A percentile compares a stretch with the other conserved stretches of the same genome.
Conservation (phyloP, 1,140 invertebrate species). For the Brachionus rotundiformis region DNA sequence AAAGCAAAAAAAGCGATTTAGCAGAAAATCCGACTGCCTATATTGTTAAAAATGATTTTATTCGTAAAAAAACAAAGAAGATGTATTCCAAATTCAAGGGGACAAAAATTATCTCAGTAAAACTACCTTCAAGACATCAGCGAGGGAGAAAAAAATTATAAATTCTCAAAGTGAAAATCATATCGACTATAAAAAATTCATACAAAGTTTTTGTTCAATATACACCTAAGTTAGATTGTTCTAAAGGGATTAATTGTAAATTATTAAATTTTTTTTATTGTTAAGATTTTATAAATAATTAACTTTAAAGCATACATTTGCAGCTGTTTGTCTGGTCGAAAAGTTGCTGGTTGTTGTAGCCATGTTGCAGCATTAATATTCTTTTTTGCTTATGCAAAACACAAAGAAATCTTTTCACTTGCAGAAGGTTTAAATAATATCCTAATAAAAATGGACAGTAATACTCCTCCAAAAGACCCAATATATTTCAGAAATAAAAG, state of each 20-base stretch:
- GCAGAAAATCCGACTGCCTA: neutral
- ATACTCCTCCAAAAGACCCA: neutral
- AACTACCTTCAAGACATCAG: neutral
- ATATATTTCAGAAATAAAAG: neutral
- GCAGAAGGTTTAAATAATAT: neutral
- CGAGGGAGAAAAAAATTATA: neutral
- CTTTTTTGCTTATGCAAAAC: neutral
- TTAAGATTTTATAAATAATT: neutral
- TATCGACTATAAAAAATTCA: neutral
- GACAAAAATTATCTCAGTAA: neutral
- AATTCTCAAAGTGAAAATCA: neutral
- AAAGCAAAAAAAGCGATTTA: neutral
- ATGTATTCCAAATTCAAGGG: neutral
- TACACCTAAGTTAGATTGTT: neutral
- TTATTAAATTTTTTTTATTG: neutral
- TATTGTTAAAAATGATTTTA: neutral
- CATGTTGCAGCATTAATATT: neutral
- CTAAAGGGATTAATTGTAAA: neutral
- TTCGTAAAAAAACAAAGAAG: neutral
- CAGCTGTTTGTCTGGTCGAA: too few species aligned
- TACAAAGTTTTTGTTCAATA: conserved; percentile 20
- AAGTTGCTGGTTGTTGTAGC: neutral
- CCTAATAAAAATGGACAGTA: neutral
- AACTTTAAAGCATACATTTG: conserved; percentile 1
- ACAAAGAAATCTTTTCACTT: neutral